phyloP scores from a whole-genome alignment of 1,140 invertebrate genomes.

The Argopecten irradians region DNA sequence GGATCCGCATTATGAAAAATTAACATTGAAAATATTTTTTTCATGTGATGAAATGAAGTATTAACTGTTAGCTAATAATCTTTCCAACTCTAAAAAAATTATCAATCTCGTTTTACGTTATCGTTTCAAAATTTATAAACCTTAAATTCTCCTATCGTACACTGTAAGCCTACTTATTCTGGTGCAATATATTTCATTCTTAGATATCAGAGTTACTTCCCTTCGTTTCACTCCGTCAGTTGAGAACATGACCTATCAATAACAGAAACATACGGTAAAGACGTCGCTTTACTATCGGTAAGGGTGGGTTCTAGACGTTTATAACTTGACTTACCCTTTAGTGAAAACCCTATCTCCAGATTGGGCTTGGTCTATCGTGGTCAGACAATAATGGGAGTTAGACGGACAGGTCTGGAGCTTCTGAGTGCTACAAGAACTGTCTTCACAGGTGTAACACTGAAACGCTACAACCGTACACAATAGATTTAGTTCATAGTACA shows the following conservation, averaged over 20 bases:
- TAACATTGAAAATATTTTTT: no score
- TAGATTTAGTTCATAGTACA: neutral
- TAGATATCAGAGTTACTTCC: no score
- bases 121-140: neutral
- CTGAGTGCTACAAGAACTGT: slow-evolving; percentile 39
- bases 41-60: no score
- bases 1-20: neutral
- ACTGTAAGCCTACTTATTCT: neutral
- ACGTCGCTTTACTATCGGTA: neutral
- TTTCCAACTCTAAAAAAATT: no score
- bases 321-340: slow-evolving; percentile 39
- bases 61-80: no score
- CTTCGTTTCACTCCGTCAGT: neutral
- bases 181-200: neutral
- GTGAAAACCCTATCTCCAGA: slow-evolving; percentile 36
- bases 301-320: neutral
- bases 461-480: slow-evolving; percentile 35
- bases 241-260: neutral
- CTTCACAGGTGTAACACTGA: slow-evolving; percentile 47
- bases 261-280: neutral
- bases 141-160: neutral
- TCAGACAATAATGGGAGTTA: slow-evolving; percentile 41
- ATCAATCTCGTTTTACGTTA: no score
- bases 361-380: slow-evolving; percentile 43
- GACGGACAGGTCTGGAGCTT: slow-evolving; percentile 28